A percentile compares a stretch with the other conserved stretches of the same genome.
phyloP scores from a whole-genome alignment of 2,113 vertebrate species.

The Acrocephalus arundinaceus region DNA sequence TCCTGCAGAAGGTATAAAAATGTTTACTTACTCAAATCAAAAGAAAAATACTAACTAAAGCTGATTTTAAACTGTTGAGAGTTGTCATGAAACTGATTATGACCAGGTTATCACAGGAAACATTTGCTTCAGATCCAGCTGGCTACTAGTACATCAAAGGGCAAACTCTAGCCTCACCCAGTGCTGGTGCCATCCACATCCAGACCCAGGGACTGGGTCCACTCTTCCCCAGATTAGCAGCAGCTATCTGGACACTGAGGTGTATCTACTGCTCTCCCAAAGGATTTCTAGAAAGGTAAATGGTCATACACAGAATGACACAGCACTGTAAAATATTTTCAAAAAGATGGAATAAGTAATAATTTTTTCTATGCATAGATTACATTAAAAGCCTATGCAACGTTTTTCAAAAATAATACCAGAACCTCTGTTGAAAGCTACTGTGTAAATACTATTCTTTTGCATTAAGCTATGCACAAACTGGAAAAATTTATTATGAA shows the following conservation, averaged over 20 bases:
- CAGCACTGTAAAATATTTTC: not conserved
- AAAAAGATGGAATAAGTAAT: not conserved
- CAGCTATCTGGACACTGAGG: not conserved
- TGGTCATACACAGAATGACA: not conserved
- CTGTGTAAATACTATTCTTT: not conserved
- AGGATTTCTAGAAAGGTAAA: not conserved
- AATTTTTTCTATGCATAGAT: not conserved
- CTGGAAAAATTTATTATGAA: not conserved
- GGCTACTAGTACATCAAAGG: not conserved
- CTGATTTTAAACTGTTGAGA: not conserved
- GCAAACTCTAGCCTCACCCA: not conserved
- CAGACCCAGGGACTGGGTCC: not conserved
- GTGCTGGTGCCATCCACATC: not conserved
- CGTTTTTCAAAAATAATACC: not conserved
- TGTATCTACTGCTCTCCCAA: not conserved
- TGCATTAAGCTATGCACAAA: not conserved
- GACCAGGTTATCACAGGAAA: not conserved
- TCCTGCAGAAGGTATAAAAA: not conserved
- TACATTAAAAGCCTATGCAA: not conserved
- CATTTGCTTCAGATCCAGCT: not conserved
- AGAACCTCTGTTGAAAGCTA: not conserved
- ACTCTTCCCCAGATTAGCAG: not conserved
- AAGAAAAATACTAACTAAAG: not conserved
- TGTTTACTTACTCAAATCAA: not conserved
- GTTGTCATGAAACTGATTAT: not conserved